These are phyloP conservation scores for Diarsia mendica DNA, from an alignment of 2,888 invertebrate genomes.

Conservation along the genomic window DNA sequence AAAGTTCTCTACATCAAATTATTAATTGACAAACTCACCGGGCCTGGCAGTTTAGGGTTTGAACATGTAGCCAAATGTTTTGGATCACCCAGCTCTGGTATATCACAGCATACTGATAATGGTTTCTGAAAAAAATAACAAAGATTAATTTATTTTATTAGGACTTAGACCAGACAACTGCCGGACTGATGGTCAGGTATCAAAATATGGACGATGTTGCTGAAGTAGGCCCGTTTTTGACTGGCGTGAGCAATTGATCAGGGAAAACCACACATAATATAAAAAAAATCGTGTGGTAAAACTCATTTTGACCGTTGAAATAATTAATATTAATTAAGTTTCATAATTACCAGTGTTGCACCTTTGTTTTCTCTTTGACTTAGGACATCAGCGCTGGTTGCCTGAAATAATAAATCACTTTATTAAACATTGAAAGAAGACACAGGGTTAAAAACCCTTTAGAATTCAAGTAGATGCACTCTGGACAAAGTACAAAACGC, in stretches of 20 bases:
- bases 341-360: conserved; percentile 77
- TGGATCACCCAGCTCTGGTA: conserved; percentile 83
- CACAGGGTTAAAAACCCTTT: not conserved
- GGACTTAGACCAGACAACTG: no score
- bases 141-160: not conserved
- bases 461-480: not conserved
- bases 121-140: conserved; percentile 80
- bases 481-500: not conserved
- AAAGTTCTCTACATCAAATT: not conserved
- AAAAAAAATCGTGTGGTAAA: not conserved
- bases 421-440: not conserved
- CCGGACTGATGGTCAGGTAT: not conserved
- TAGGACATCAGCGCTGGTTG: conserved; percentile 69
- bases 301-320: no score
- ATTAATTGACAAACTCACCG: conserved; percentile 73
- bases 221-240: not conserved
- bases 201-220: not conserved
- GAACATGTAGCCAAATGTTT: conserved; percentile 81
- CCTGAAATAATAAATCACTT: conserved; percentile 64
- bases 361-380: conserved; percentile 71
- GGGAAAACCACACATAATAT: not conserved
- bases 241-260: not conserved
- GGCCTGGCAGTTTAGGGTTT: conserved; percentile 78
- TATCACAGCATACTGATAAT: conserved; percentile 85
- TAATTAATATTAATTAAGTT: not conserved